Conservation (phyloP, 2,797 vertebrate species). For the Hydrocynus forskahlii region DNA sequence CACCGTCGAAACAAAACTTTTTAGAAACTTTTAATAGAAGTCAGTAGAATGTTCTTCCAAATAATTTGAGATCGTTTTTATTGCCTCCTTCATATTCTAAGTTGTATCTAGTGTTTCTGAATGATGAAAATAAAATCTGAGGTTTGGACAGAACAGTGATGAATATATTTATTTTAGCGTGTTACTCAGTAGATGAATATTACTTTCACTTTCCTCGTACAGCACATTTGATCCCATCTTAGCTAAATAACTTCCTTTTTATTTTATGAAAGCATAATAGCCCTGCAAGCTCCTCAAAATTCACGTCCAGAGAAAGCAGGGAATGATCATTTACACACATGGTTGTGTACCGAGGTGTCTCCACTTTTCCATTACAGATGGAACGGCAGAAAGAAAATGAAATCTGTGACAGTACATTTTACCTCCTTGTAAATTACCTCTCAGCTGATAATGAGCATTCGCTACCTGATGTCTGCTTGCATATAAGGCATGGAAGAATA, state of each 20-base stretch:
- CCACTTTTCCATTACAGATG: conserved; percentile 7
- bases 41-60: too few species aligned
- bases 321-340: conserved; percentile 5
- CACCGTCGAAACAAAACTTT: too few species aligned
- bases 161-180: background rate
- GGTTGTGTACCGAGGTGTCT: conserved; percentile 1
- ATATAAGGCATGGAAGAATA: conserved; percentile 38
- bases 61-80: too few species aligned
- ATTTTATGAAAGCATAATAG: background rate
- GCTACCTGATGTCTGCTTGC: conserved; percentile 31
- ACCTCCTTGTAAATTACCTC: conserved; percentile 56
- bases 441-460: conserved; percentile 48
- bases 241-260: background rate
- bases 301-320: background rate
- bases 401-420: conserved; percentile 47
- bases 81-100: too few species aligned
- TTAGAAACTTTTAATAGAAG: too few species aligned
- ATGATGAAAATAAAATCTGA: background rate
- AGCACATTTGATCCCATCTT: background rate
- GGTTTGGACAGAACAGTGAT: background rate
- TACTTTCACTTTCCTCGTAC: background rate
- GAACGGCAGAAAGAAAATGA: conserved; percentile 2
- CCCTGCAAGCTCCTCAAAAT: conserved; percentile 1
- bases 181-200: background rate
- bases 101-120: background rate